Conservation (phyloP, 92 coral and sea anemone species). For the Nematostella vectensis region DNA sequence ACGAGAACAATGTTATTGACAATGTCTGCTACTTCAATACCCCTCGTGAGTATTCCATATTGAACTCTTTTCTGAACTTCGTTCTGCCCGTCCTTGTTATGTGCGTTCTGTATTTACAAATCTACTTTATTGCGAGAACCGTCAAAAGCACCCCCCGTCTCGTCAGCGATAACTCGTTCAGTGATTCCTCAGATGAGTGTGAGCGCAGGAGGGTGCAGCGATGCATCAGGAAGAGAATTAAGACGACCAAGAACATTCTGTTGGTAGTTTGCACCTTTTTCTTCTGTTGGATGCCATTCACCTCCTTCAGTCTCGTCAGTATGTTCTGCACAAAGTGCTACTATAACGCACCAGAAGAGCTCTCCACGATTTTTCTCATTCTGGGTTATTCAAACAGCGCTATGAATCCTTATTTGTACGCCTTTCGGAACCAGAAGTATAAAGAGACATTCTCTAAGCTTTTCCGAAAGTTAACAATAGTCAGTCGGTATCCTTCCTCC, state of each 20-base stretch:
- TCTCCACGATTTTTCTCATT: constrained; percentile 25
- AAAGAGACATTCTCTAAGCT: constrained; percentile 33
- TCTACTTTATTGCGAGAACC: constrained; percentile 47
- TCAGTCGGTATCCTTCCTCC: constrained; percentile 4
- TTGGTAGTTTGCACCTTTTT: constrained; percentile 61
- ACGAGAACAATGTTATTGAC: constrained; percentile 14
- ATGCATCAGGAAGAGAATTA: constrained; percentile 21
- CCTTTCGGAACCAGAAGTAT: constrained; percentile 46
- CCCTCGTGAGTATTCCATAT: constrained; percentile 48
- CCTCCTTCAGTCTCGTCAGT: constrained; percentile 35
- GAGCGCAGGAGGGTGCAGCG: constrained; percentile 5
- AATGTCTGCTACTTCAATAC: constrained; percentile 61
- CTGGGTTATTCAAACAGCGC: constrained; percentile 55
- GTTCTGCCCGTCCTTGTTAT: constrained; percentile 65
- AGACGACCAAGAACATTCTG: constrained; percentile 59
- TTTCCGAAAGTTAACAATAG: background rate
- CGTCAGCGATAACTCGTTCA: constrained; percentile 14
- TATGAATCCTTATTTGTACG: constrained; percentile 52
- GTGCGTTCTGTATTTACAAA: constrained; percentile 60
- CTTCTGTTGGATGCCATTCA: constrained; percentile 79
- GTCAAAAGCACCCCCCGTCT: constrained; percentile 11
- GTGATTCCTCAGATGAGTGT: constrained; percentile 12
- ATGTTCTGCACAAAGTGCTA: constrained; percentile 20
- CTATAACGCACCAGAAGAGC: constrained; percentile 25
- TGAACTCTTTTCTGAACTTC: constrained; percentile 82